Base-by-base conservation (phyloP, 2,797 vertebrate genomes). In the Hirundo rustica region DNA sequence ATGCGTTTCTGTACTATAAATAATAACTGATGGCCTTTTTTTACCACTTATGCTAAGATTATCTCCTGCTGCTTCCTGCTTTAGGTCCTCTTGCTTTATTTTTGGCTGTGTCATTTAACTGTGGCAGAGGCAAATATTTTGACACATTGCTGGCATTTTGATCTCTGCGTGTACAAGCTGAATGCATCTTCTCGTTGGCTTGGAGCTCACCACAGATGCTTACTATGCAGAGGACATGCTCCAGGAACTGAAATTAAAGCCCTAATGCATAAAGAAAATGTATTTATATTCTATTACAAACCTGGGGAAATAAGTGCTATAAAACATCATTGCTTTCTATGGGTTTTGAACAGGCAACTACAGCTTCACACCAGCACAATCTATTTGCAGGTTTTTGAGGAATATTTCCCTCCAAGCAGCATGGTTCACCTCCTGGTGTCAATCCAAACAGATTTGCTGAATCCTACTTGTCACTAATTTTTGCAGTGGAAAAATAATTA, bases 401-500 rank as follows among this genome's bases (percentile, higher is more conserved):
- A 80, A 44, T 8, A 5, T 10, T 76, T 65, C 73, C 51, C 40
- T 51, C 57, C 44, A 65, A 84, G 77, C 83, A 91, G 45, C 54
- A 36, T 36, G 88, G 83, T 58, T 93, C 82, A 91, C 82, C 55
- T 90, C 87, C 47, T 57, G 75, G 81, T 53, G 68, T 87, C 85
- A 90, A 88, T 44, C 65, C 55, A 62, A 87, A 91, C 50, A 91
- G 84, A 95, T 93, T 87, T 78, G 67, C 88, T 85, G 95, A 82
- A 88, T 90, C 51, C 36, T 40, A 23, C 84, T 71, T 48, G 51
- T 78, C 93, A 73, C 23, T 68, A 78, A 80, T 91, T 96, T 91
- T 92, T 88, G 38, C 75, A 75, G 72, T 38, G 40, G 57, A 77
- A 96, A 96, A 96, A 95, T 90, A 95, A 96, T 96, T 84, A 88